phyloP scores from a whole-genome alignment of 2,888 invertebrate genomes.

The Ochropacha duplaris region DNA sequence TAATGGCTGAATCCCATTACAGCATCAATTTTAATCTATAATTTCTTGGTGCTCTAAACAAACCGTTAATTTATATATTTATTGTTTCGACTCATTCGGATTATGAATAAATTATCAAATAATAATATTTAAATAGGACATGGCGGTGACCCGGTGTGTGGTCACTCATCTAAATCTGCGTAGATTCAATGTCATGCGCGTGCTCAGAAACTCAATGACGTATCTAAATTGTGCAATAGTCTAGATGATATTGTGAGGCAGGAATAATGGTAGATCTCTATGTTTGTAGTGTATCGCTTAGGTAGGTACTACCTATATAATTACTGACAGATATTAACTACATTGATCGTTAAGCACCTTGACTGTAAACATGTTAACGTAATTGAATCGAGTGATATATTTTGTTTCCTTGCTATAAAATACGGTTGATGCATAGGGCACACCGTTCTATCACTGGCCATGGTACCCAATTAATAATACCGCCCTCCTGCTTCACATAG shows the following conservation, averaged over 20 bases:
- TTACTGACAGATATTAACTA: not conserved
- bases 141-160: not conserved
- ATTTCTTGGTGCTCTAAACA: not conserved
- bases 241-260: constrained; percentile 16
- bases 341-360: not conserved
- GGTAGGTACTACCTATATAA: not conserved
- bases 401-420: not conserved
- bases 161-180: constrained; percentile 28
- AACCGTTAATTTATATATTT: not conserved
- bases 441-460: not conserved
- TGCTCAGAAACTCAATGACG: constrained; percentile 43
- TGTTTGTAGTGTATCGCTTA: not conserved
- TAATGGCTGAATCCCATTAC: not conserved
- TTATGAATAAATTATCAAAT: not conserved
- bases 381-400: not conserved
- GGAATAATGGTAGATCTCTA: not conserved
- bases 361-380: not conserved
- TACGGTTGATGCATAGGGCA: not conserved
- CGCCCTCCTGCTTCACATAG: too few species aligned
- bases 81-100: not conserved
- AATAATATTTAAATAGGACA: constrained; percentile 1
- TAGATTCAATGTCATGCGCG: constrained; percentile 49
- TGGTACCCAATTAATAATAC: not conserved
- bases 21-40: not conserved
- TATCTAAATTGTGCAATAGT: constrained; percentile 43